Evolutionary conservation across 1,140 invertebrate species (phyloP).

Genomic region (Manduca sexta): DNA sequence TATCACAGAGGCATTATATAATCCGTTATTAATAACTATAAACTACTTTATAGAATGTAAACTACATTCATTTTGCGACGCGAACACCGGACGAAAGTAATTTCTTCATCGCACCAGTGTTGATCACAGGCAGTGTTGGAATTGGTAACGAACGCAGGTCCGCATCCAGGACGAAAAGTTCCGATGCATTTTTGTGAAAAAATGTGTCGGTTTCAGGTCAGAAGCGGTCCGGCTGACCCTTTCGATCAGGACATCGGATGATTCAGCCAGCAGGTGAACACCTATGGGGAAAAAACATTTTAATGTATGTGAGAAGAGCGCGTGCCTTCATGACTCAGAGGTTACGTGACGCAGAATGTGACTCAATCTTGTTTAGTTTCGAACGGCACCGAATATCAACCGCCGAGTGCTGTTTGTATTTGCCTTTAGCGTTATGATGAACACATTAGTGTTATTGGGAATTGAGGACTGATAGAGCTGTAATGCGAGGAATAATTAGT

Average conservation of each 20-base stretch:
- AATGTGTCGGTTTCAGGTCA: background rate
- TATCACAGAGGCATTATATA: constrained; percentile 65
- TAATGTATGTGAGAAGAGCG: constrained; percentile 26
- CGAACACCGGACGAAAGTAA: constrained; percentile 56
- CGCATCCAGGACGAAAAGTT: background rate
- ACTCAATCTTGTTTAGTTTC: constrained; percentile 46
- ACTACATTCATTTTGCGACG: constrained; percentile 46
- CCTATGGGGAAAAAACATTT: constrained; percentile 44
- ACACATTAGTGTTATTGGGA: constrained; percentile 6
- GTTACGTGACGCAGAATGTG: constrained; percentile 48
- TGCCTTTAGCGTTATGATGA: constrained; percentile 12
- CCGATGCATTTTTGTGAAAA: background rate
- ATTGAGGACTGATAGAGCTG: background rate
- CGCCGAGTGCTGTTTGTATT: constrained; percentile 17
- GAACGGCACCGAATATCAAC: constrained; percentile 10
- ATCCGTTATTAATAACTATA: constrained; percentile 21
- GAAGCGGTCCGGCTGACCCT: constrained; percentile 23
- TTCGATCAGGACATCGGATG: constrained; percentile 22
- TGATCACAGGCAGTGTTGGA: constrained; percentile 62
- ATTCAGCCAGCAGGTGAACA: constrained; percentile 45
- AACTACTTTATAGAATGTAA: constrained; percentile 24
- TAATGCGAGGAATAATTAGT: constrained; percentile 1
- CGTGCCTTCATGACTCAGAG: constrained; percentile 43
- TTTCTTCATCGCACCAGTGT: constrained; percentile 53
- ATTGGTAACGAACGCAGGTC: constrained; percentile 22